Evolutionary conservation across 2,888 invertebrate species (phyloP).

Genomic region (Amphimallon solstitiale): DNA sequence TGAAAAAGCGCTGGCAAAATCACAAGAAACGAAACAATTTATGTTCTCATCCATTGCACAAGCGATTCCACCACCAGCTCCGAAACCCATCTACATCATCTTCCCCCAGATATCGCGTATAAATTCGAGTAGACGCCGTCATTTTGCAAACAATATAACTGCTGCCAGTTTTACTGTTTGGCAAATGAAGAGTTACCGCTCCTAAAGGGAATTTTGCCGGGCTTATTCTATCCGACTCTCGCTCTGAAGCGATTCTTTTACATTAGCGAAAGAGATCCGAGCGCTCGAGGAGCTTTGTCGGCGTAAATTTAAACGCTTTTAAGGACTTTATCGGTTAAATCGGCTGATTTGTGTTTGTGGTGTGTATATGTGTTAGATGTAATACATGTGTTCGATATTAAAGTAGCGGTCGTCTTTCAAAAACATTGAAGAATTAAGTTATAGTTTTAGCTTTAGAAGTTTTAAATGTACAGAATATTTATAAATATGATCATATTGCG

Average conservation of each 20-base stretch:
- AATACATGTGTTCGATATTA: too few species aligned
- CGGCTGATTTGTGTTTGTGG: background rate
- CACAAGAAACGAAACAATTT: background rate
- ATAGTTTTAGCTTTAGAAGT: too few species aligned
- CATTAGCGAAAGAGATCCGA: conserved; percentile 17
- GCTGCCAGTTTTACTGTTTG: conserved; percentile 29
- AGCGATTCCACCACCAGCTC: background rate
- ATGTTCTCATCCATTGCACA: background rate
- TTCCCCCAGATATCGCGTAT: background rate
- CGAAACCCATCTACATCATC: background rate
- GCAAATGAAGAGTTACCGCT: conserved; percentile 29
- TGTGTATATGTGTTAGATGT: background rate
- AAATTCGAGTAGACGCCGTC: conserved; percentile 19
- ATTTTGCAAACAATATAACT: conserved; percentile 29
- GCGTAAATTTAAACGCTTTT: conserved; percentile 27
- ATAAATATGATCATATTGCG: too few species aligned
- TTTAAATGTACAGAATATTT: too few species aligned
- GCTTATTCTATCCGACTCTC: conserved; percentile 17
- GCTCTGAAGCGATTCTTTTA: conserved; percentile 22
- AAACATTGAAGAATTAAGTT: too few species aligned
- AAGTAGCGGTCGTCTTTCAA: too few species aligned
- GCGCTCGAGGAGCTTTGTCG: background rate
- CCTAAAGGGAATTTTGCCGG: conserved; percentile 23
- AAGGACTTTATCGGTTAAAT: conserved; percentile 13
- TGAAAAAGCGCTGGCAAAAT: too few species aligned